Evolutionary conservation across 2,113 vertebrate genomes (phyloP), one percentile per base, ranked within the genome.

Genomic region (Xyrauchen texanus): DNA sequence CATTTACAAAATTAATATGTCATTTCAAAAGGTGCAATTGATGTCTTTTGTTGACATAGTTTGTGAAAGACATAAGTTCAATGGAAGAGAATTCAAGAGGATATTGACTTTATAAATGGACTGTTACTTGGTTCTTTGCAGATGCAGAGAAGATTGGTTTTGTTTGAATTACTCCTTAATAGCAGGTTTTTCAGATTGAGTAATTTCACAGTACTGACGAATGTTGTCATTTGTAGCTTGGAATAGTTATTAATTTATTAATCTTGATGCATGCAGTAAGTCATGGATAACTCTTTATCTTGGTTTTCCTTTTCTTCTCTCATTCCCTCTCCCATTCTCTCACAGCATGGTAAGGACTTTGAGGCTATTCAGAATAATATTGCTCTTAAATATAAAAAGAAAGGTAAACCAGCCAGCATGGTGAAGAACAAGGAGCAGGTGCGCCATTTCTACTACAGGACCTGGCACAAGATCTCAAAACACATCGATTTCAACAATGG

Each of bases 401-500:
- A 98, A 83, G 96, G 97, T 81, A 98, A 98, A 69, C 97, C 98
- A 0, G 95, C 95, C 6, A 97, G 96, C 88, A 98, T 99, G 96
- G 97, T 99, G 86, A 99, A 99, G 92, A 99, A 99, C 86, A 99
- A 99, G 82, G 97, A 99, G 73, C 98, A 99, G 80, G 97, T 99
- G 49, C 96, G 97, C 21, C 98, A 99, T 51, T 99, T 99, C 89
- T 99, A 99, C 90, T 99, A 99, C 88, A 95, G 98, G 79, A 99
- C 98, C 12, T 99, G 98, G 98, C 98, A 99, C 93, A 99, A 99
- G 93, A 99, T 99, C 88, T 98, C 97, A 87, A 99, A 99, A 87
- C 97, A 99, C 90, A 99, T 98, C 1, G 97, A 99, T 91, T 99
- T 98, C 16, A 95, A 95, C 82, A 98, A 95, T 0, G 97, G 98